Conservation (phyloP, 1,140 invertebrate species). For the Drosophila subobscura region DNA sequence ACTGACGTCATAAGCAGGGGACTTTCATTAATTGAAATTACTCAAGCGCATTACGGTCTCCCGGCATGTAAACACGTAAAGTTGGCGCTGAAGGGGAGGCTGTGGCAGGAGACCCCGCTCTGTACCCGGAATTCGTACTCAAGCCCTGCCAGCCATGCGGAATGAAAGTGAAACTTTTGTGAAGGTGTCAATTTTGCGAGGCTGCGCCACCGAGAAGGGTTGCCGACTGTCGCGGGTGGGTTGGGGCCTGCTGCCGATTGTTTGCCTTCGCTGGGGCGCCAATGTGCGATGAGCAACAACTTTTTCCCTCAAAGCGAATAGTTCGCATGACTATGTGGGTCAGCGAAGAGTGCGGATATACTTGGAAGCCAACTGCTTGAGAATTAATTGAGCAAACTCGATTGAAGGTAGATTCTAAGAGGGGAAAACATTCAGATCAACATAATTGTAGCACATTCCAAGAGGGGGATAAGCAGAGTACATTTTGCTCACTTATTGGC, state of each 20-base stretch:
- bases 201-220: constrained; percentile 42
- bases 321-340: constrained; percentile 58
- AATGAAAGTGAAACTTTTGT: constrained; percentile 81
- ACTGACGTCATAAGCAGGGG: constrained; percentile 61
- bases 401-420: constrained; percentile 1
- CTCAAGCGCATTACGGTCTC: constrained; percentile 60
- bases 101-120: constrained; percentile 20
- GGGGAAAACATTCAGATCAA: constrained; percentile 7
- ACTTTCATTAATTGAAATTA: constrained; percentile 83
- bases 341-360: constrained; percentile 30
- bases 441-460: too few species aligned
- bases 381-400: constrained; percentile 41
- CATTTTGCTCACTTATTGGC: too few species aligned
- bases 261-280: constrained; percentile 22
- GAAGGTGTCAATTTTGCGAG: constrained; percentile 75
- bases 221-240: constrained; percentile 23
- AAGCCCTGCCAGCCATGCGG: constrained; percentile 44
- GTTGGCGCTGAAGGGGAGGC: constrained; percentile 22
- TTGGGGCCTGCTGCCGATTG: constrained; percentile 40
- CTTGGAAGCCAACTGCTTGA: background rate
- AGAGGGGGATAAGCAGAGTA: too few species aligned
- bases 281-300: constrained; percentile 41
- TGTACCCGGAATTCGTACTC: constrained; percentile 62
- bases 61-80: constrained; percentile 31
- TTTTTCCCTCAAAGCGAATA: constrained; percentile 31